phyloP scores from a whole-genome alignment of 2,113 vertebrate species.

The Fregetta grallaria region DNA sequence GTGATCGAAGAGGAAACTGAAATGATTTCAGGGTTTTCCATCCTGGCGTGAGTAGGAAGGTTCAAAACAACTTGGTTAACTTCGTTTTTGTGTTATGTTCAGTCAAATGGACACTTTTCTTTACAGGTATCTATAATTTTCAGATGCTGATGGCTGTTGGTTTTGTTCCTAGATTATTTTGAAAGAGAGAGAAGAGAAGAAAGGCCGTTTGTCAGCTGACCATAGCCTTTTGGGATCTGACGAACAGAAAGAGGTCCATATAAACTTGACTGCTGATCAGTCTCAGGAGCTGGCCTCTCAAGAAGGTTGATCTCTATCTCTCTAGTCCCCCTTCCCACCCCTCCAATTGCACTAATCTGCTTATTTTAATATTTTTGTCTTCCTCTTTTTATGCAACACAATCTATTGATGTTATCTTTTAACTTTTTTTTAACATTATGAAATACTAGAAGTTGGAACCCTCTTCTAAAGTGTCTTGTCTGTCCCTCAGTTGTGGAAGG shows the following conservation, averaged over 20 bases:
- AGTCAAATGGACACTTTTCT: not conserved
- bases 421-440: not conserved
- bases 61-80: not conserved
- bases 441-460: not conserved
- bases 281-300: slow-evolving; percentile 87
- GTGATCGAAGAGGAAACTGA: not conserved
- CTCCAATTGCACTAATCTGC: not conserved
- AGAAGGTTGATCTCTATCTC: slow-evolving; percentile 78
- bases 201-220: slow-evolving; percentile 86
- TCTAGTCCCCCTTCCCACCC: not conserved
- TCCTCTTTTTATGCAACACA: not conserved
- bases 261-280: slow-evolving; percentile 84
- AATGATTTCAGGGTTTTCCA: not conserved
- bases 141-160: slow-evolving; percentile 9
- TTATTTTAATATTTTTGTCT: not conserved
- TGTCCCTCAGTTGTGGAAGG: not conserved
- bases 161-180: slow-evolving; percentile 87
- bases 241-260: slow-evolving; percentile 81
- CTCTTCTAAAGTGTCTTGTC: not conserved
- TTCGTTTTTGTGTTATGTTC: not conserved
- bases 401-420: not conserved
- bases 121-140: not conserved
- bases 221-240: slow-evolving; percentile 81
- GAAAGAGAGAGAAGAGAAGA: slow-evolving; percentile 97
- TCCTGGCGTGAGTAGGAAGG: not conserved